Evolutionary conservation across 2,888 invertebrate genomes (phyloP).

Genomic region (Leptogaster cylindrica): DNA sequence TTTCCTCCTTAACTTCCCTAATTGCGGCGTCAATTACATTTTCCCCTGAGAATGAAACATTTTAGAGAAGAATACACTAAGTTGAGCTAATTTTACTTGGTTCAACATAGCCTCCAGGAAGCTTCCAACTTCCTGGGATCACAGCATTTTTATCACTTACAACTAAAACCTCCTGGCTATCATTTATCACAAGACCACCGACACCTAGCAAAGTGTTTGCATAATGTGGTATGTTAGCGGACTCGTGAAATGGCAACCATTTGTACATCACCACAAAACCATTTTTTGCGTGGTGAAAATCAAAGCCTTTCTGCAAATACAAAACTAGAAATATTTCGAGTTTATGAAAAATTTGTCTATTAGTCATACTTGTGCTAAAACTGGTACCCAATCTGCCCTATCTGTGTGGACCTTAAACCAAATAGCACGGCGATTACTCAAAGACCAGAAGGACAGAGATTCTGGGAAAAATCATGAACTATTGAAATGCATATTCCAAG

Average conservation of each 20-base stretch:
- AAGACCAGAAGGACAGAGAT: slow-evolving; percentile 73
- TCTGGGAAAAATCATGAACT: slow-evolving; percentile 62
- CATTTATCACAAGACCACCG: slow-evolving; percentile 84
- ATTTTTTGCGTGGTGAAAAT: slow-evolving; percentile 84
- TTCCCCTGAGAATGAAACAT: slow-evolving; percentile 69
- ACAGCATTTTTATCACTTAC: slow-evolving; percentile 73
- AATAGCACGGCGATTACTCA: slow-evolving; percentile 71
- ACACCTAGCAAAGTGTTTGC: slow-evolving; percentile 84
- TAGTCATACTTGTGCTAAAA: slow-evolving; percentile 71
- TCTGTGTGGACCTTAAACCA: slow-evolving; percentile 81
- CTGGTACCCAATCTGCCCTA: slow-evolving; percentile 77
- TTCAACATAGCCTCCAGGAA: slow-evolving; percentile 92
- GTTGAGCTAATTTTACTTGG: slow-evolving; percentile 65
- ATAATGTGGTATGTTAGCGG: slow-evolving; percentile 74
- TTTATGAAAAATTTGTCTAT: too few relatives aligned
- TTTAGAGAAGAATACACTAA: background rate
- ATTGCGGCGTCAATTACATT: slow-evolving; percentile 80
- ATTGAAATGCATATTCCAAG: slow-evolving; percentile 55
- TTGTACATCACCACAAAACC: slow-evolving; percentile 80
- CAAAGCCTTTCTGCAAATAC: slow-evolving; percentile 73
- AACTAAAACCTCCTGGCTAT: slow-evolving; percentile 76
- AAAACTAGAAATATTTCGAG: too few relatives aligned
- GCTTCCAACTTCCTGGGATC: slow-evolving; percentile 74
- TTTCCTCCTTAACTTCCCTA: slow-evolving; percentile 90
- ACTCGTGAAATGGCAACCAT: slow-evolving; percentile 74